phyloP scores from a whole-genome alignment of 1,140 invertebrate species.

The Rhysida immarginata region DNA sequence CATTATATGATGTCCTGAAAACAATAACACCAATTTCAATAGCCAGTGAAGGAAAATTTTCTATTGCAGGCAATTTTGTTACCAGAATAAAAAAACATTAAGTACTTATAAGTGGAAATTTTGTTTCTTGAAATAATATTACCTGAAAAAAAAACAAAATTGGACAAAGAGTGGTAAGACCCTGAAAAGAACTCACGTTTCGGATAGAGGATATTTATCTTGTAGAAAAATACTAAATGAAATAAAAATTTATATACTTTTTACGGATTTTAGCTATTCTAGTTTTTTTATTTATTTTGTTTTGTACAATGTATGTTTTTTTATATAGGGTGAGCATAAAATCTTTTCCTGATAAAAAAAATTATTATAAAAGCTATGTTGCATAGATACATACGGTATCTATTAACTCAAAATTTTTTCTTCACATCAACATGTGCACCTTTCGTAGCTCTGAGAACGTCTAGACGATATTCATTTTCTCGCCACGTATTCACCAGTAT shows the following conservation, averaged over 20 bases:
- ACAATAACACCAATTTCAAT: background rate
- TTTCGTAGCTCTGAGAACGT: no score
- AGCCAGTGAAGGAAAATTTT: background rate
- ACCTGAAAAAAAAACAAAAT: no score
- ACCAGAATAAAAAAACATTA: background rate
- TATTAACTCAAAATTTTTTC: no score
- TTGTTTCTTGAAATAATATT: background rate
- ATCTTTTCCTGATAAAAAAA: no score
- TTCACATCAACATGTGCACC: no score
- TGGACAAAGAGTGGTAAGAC: no score
- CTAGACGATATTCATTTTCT: no score
- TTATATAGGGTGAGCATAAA: no score
- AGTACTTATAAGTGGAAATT: background rate
- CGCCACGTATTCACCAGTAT: no score
- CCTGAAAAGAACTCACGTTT: no score
- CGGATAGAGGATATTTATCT: background rate
- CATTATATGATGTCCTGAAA: background rate
- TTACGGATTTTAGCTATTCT: background rate
- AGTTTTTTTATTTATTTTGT: background rate
- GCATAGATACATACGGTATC: no score
- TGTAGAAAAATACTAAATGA: background rate
- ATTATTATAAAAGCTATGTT: no score
- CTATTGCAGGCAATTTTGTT: background rate
- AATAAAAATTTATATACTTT: slow-evolving; percentile 8
- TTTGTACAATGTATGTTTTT: slow-evolving; percentile 24